Evolutionary conservation across 2,797 vertebrate genomes (phyloP), one percentile per base, ranked within the genome.

Genomic region (Spinus olivaceus): DNA sequence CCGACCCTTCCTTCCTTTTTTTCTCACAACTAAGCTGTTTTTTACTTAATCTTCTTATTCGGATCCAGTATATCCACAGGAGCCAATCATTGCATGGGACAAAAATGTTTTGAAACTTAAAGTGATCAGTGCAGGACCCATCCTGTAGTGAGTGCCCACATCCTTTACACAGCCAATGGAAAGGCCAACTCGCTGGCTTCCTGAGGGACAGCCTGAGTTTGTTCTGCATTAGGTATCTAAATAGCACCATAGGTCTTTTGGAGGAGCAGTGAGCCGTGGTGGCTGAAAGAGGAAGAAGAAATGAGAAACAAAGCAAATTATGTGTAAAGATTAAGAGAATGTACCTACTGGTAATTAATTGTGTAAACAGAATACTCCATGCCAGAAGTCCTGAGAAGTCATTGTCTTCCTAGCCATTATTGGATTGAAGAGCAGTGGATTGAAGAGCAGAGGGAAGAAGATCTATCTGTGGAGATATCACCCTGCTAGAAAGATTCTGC

Each of bases 341-440:
- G 39, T 15, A 44, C 4, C 15, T 81, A 19, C 21, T 53, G 12
- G 14, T 54, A 67, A 72, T 6, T 9, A 53, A 16, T 22, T 13
- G 18, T 9, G 11, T 59, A 50, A 74, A 44, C 6, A 30, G 61
- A 81, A 67, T 22, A 15, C 3, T 79, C n/a, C 5, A 7, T 25
- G 6, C 12, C 3, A 2, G 1, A 15, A 49, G 28, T 39, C 11
- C 35, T 39, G 14, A 67, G 53, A 83, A 90, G 60, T 35, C 23
- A 14, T 23, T 61, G 1, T n/a, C 35, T 77, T 92, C 20, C 28
- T 41, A 63, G 33, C 13, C 5, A 16, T 59, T 42, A 15, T 30
- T 77, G 25, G 39, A n/a, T n/a, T n/a, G n/a, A n/a, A n/a, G n/a
- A n/a, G n/a, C n/a, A 65, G 18, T 1, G 0, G 41, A 47, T 7